Evolutionary conservation across 2,888 invertebrate genomes (phyloP), one percentile per base, ranked within the genome.

Genomic region (Arctia plantaginis): DNA sequence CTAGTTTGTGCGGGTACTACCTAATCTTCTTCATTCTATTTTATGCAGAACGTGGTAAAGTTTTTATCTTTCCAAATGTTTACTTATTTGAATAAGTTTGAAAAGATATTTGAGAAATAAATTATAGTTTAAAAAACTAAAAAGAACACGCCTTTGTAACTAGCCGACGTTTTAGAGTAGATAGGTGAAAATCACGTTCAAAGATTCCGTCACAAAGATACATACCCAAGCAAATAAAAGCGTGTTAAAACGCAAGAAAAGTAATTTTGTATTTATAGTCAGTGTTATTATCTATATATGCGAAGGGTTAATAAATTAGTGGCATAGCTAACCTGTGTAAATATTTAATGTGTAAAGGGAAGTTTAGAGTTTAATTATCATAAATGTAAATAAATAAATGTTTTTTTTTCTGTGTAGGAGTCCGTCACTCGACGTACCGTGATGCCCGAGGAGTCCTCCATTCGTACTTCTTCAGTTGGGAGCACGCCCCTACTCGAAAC

Each of bases 401-500:
- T 33, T 1, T n/a, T 41, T 69, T 51, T 65, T 51, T 44, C 62
- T 62, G 39, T 44, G 15, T 90, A 98, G 98, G 98, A 87, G 98
- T 98, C 55, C 97, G 98, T 80, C 98, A 98, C 90, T 97, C 98
- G 66, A 97, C 98, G 27, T 98, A 98, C 94, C 97, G 98, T 84
- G 98, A 98, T 91, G 98, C 98, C 20, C 96, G 98, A 74, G 98
- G 98, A 67, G 98, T 98, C 41, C 97, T 98, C 10, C 98, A 98
- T 91, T 98, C 98, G 39, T 99, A 99, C 95, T 99, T 98, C 97
- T 98, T 98, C 97, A 98, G 98, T 90, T 98, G 98, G 98, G 98
- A 98, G 86, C 98, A 98, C 90, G 96, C 96, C 69, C 98, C 98
- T 3, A 98, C 98, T 41, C 97, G 97, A 85, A 97, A 96, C 86